Conservation (phyloP, 2,888 invertebrate genomes). For the Rhagonycha fulva region DNA sequence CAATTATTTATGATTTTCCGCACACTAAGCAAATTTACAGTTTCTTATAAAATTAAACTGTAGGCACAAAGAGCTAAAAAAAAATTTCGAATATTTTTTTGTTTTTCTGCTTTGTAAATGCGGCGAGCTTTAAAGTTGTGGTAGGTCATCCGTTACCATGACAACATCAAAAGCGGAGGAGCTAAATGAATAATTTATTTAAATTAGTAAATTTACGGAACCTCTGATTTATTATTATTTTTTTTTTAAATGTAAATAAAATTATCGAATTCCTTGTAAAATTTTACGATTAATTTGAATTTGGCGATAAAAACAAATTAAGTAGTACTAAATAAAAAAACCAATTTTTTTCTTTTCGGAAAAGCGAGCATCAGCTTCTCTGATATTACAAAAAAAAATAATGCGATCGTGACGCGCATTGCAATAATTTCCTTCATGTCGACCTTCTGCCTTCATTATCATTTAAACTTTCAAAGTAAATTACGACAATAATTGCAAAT, state of each 20-base stretch:
- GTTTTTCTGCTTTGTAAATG: background rate
- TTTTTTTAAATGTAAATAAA: background rate
- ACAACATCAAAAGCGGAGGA: background rate
- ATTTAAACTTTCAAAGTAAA: constrained; percentile 1
- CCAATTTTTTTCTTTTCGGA: background rate
- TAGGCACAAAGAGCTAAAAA: too few species aligned
- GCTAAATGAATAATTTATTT: background rate
- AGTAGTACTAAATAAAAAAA: background rate
- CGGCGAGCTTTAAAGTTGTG: background rate
- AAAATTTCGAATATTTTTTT: too few species aligned
- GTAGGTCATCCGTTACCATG: background rate
- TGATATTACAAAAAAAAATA: background rate
- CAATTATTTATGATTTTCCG: too few species aligned
- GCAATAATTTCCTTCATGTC: background rate
- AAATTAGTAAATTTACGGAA: background rate
- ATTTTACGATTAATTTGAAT: background rate
- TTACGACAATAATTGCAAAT: background rate
- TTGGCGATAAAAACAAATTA: background rate
- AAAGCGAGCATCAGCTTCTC: background rate
- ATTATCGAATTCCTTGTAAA: background rate
- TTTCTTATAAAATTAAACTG: too few species aligned
- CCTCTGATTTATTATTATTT: background rate
- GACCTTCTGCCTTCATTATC: constrained; percentile 1
- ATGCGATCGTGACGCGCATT: background rate
- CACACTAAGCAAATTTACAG: too few species aligned